A percentile compares a stretch with the other conserved stretches of the same genome.
Evolutionary conservation across 2,888 invertebrate species (phyloP).

Genomic region (Mythimna ferrago): DNA sequence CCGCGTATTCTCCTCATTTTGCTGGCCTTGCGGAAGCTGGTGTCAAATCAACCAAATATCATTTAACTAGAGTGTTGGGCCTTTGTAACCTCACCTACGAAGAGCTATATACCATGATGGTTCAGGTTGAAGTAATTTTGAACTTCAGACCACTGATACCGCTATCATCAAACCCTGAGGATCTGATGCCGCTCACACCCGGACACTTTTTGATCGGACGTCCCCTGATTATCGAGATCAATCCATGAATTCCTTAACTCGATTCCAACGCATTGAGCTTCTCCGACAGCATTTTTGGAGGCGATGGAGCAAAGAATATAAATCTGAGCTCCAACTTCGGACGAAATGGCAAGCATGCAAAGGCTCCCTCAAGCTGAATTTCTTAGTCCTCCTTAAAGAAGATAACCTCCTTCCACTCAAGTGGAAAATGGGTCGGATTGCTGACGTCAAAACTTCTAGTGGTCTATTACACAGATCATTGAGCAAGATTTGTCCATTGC

Average conservation of each 20-base stretch:
- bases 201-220: conserved; percentile 10
- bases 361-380: background rate
- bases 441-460: too few species aligned
- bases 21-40: too few species aligned
- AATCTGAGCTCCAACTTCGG: conserved; percentile 2
- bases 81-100: conserved; percentile 16
- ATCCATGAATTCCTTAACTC: background rate
- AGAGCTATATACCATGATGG: conserved; percentile 4
- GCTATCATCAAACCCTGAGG: background rate
- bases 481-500: too few species aligned
- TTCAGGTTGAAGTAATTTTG: conserved; percentile 4
- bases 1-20: too few species aligned
- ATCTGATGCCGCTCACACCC: background rate
- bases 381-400: conserved; percentile 1
- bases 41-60: background rate
- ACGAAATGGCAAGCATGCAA: background rate
- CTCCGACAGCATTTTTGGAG: background rate
- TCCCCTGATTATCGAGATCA: background rate
- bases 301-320: conserved; percentile 3
- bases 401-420: background rate
- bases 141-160: conserved; percentile 8
- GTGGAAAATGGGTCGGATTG: too few species aligned
- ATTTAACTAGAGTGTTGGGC: conserved; percentile 5
- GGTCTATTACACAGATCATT: too few species aligned
- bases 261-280: background rate